Conservation (phyloP, 1,140 invertebrate genomes). For the Pinna nobilis region DNA sequence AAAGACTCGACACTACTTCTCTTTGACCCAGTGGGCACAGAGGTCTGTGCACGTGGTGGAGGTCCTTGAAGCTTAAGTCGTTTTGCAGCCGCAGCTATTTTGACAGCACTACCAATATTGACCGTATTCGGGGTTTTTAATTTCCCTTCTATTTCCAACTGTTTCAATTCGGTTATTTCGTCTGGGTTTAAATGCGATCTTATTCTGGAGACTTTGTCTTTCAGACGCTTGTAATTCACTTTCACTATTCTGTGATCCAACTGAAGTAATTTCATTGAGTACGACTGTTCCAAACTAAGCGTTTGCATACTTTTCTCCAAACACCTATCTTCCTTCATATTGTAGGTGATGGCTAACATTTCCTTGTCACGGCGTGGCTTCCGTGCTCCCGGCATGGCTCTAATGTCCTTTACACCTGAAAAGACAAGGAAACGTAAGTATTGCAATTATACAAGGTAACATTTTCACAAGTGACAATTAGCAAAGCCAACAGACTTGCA, state of each 20-base stretch:
- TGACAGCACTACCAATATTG: constrained; percentile 60
- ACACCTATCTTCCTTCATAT: constrained; percentile 66
- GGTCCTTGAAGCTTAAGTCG: constrained; percentile 56
- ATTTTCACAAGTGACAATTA: too few species aligned
- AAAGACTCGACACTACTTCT: constrained; percentile 10
- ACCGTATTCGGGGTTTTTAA: constrained; percentile 48
- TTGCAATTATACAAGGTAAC: too few species aligned
- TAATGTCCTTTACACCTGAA: too few species aligned
- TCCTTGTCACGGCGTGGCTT: constrained; percentile 54
- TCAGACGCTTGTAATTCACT: constrained; percentile 62
- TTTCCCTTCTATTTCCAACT: constrained; percentile 62
- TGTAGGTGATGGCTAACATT: constrained; percentile 61
- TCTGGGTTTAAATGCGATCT: constrained; percentile 62
- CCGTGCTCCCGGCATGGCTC: constrained; percentile 37
- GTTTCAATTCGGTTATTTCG: constrained; percentile 60
- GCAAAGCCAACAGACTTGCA: too few species aligned
- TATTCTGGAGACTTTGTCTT: constrained; percentile 64
- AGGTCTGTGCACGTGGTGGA: constrained; percentile 22
- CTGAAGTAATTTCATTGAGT: constrained; percentile 64
- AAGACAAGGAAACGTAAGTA: too few species aligned
- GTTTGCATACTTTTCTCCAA: constrained; percentile 66
- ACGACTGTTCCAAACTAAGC: constrained; percentile 58
- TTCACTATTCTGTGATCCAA: constrained; percentile 65
- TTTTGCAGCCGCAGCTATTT: constrained; percentile 65
- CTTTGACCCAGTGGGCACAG: background rate